Conservation (phyloP, 2,888 invertebrate genomes). For the Eucriotettix oculatus region DNA sequence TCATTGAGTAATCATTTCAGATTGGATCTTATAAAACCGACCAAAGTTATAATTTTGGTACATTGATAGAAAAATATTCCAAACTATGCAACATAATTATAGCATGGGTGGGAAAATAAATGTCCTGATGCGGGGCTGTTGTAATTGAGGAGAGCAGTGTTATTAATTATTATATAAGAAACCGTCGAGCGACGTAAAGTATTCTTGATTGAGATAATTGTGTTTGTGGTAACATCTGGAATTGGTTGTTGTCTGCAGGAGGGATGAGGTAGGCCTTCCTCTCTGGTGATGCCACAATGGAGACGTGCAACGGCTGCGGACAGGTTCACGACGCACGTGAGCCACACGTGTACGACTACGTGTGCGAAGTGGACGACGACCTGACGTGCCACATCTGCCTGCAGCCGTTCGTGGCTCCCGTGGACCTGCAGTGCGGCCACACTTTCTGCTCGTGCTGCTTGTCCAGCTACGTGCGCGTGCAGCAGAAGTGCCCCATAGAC, state of each 20-base stretch:
- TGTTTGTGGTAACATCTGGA: too few species aligned
- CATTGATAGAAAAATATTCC: too few species aligned
- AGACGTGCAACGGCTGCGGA: slow-evolving; percentile 16
- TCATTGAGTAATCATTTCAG: too few species aligned
- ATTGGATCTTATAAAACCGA: too few species aligned
- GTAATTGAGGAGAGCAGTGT: too few species aligned
- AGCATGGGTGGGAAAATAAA: too few species aligned
- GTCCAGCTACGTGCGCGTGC: slow-evolving; percentile 20
- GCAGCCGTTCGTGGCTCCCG: slow-evolving; percentile 27
- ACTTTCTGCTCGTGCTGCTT: slow-evolving; percentile 28
- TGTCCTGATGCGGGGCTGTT: too few species aligned
- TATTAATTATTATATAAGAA: too few species aligned
- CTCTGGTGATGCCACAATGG: slow-evolving; percentile 10
- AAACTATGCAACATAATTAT: too few species aligned
- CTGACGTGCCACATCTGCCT: slow-evolving; percentile 28
- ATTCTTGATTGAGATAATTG: too few species aligned
- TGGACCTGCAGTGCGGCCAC: slow-evolving; percentile 32
- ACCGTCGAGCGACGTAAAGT: too few species aligned
- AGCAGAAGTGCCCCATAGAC: slow-evolving; percentile 27
- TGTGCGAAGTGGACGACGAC: slow-evolving; percentile 27
- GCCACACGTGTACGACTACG: slow-evolving; percentile 28
- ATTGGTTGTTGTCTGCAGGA: not conserved
- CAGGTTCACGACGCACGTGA: slow-evolving; percentile 18
- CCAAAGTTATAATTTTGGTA: too few species aligned
- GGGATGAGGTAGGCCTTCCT: slow-evolving; percentile 3